phyloP scores from a whole-genome alignment of 2,888 invertebrate species.

The Papilio protenor region DNA sequence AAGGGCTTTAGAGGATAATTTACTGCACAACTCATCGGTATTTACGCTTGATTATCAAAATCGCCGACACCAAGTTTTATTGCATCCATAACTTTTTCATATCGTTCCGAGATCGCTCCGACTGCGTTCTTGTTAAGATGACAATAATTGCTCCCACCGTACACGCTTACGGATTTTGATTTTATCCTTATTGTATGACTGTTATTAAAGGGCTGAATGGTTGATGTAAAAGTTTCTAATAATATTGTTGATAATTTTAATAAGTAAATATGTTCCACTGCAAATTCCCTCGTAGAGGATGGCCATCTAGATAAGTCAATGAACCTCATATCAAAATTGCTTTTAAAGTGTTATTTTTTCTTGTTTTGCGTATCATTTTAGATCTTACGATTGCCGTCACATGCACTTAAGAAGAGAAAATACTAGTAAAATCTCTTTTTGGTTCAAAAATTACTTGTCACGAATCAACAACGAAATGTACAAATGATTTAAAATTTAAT shows the following conservation, averaged over 20 bases:
- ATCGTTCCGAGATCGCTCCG: slow-evolving; percentile 59
- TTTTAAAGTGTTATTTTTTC: no score
- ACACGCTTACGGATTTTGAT: slow-evolving; percentile 34
- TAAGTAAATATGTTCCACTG: no score
- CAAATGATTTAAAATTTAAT: not conserved
- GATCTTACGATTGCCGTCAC: no score
- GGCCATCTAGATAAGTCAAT: no score
- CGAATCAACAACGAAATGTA: not conserved
- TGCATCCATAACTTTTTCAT: slow-evolving; percentile 58
- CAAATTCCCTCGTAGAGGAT: no score
- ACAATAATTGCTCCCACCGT: slow-evolving; percentile 44
- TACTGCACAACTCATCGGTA: slow-evolving; percentile 54
- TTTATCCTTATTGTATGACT: slow-evolving; percentile 40
- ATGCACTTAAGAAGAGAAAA: no score
- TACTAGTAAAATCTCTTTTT: no score
- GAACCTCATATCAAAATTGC: no score
- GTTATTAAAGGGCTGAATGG: slow-evolving; percentile 34
- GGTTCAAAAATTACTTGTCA: not conserved
- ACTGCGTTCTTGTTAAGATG: slow-evolving; percentile 61
- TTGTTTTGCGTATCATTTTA: no score
- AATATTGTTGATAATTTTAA: not conserved
- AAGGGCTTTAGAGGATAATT: slow-evolving; percentile 32
- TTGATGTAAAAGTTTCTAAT: not conserved
- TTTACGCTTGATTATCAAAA: slow-evolving; percentile 70
- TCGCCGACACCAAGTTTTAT: slow-evolving; percentile 62